Evolutionary conservation across 2,888 invertebrate genomes (phyloP).

Genomic region (Eupithecia pulchellata): DNA sequence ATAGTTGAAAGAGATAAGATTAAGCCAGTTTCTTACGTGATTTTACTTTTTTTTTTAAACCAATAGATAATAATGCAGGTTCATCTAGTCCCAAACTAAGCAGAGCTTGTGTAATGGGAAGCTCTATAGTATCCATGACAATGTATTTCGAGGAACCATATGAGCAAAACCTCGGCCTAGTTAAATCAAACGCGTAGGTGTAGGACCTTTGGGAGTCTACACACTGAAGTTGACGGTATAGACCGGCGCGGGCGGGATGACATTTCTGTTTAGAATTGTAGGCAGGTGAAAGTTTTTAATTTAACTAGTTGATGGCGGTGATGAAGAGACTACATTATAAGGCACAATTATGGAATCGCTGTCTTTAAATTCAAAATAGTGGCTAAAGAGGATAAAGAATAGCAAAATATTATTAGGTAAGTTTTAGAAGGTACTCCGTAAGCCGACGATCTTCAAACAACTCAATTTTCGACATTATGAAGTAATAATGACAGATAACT

Average conservation of each 20-base stretch:
- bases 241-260: not conserved
- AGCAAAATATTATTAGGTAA: not conserved
- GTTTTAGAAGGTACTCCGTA: not conserved
- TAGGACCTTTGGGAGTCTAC: not conserved
- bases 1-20: not conserved
- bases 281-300: not conserved
- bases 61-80: too few relatives aligned
- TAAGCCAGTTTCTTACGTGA: not conserved
- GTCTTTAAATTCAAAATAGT: not conserved
- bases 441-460: constrained; percentile 22
- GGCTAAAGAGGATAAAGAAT: not conserved
- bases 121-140: not conserved
- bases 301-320: not conserved
- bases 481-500: constrained; percentile 28
- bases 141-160: too few relatives aligned
- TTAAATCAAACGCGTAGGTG: too few relatives aligned
- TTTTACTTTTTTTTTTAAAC: too few relatives aligned
- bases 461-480: constrained; percentile 18
- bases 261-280: not conserved
- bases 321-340: too few relatives aligned
- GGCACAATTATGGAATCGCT: not conserved
- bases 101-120: too few relatives aligned
- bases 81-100: too few relatives aligned
- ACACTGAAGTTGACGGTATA: not conserved
- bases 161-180: too few relatives aligned